Evolutionary conservation across 2,797 vertebrate genomes (phyloP), one percentile per base, ranked within the genome.

Genomic region (Sparus aurata): DNA sequence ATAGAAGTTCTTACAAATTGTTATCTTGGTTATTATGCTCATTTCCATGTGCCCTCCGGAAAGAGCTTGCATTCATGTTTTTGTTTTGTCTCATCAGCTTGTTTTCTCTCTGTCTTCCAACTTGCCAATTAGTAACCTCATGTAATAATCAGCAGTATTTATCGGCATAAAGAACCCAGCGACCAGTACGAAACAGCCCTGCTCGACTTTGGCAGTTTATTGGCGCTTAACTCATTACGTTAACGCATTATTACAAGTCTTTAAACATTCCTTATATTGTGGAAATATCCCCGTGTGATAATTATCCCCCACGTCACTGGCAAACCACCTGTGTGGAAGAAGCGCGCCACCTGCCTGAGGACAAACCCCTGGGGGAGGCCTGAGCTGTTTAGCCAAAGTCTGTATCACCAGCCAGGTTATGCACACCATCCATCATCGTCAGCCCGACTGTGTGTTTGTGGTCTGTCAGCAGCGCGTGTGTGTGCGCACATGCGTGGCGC

Each of bases 351-450:
- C 92, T 92, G 91, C 89, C 87, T 78, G 86, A 87, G 87, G 87
- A 93, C 85, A 89, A 90, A 79, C 86, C 92, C 87, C 90, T 15
- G 77, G 89, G 89, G 89, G 87, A 89, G 91, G 91, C 85, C 89
- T 73, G 86, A 86, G 91, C 89, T 89, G 88, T 93, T 93, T 92
- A 92, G 90, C 90, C 91, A 92, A 91, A 92, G 91, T 92, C 90
- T 92, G 85, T 89, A 93, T 90, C 89, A 88, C 90, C 90, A 89
- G 89, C 90, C 89, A 89, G 90, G 92, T 89, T 93, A 88, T 79
- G 87, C 89, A 91, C 89, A 87, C 89, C 93, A 95, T 94, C 92
- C 93, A 93, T 95, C 94, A 94, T 94, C 89, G 79, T 94, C 93
- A 94, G 85, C 82, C 89, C 49, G 75, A 72, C 88, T 87, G 89